Conservation (phyloP, 2,797 vertebrate genomes). For the Potorous gilbertii region DNA sequence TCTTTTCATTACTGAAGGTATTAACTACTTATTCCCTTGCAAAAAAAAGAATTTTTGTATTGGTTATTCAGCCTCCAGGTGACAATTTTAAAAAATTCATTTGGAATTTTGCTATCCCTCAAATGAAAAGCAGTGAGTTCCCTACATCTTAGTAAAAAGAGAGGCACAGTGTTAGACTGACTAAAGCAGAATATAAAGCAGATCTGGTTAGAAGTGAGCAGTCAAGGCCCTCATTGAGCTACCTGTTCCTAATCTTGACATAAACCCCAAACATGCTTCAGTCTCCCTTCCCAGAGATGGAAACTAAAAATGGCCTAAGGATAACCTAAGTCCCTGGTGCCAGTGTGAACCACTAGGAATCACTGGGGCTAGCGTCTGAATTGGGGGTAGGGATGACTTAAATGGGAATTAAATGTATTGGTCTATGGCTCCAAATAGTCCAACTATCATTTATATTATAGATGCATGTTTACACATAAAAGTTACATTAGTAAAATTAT, state of each 20-base stretch:
- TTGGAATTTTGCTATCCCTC: neutral
- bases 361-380: neutral
- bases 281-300: neutral
- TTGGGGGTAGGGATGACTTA: neutral
- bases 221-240: neutral
- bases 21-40: neutral
- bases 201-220: neutral
- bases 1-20: neutral
- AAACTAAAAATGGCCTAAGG: conserved; percentile 6
- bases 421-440: neutral
- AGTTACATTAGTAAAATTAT: neutral
- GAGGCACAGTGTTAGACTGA: neutral
- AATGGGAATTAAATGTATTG: neutral
- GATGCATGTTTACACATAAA: neutral
- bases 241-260: neutral
- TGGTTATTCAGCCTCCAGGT: conserved; percentile 38
- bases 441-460: neutral
- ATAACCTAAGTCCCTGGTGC: neutral
- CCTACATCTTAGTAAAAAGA: neutral
- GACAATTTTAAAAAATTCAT: conserved; percentile 44
- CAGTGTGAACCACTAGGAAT: neutral
- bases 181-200: neutral
- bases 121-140: neutral
- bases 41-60: neutral
- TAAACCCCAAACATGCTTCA: neutral